Base-by-base conservation (phyloP, 2,888 invertebrate species). In the Hyppa rectilinea region DNA sequence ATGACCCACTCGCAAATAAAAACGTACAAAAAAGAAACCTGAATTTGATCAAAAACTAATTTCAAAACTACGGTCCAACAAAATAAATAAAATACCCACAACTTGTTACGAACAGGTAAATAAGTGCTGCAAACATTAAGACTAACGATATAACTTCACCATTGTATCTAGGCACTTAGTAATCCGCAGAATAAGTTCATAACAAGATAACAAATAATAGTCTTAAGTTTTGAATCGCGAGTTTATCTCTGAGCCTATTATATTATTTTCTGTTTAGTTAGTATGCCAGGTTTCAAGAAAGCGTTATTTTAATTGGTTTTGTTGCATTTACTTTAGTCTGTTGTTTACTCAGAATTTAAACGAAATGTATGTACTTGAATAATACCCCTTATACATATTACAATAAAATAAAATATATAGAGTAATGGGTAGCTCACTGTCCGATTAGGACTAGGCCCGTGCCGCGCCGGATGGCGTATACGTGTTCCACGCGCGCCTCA, bases 111-210 rank as follows among this genome's bases (percentile, higher is more conserved):
- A 77, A 45, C 78, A 50, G 70, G 61, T 26, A 56, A 56, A 70
- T 56, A 60, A 60, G 43, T 70, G 14, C 4, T 62, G n/a, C 12
- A 45, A 77, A 70, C 71, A 58, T 77, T 60, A 53, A 50, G 49
- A 70, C 55, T 77, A 70, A 77, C 71, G 56, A 58, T 26, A 50
- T 17, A 75, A 75, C 75, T 75, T 75, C 1, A 0, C 50, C 71
- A 62, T 78, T 78, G 71, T 75, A 47, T 38, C 47, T 26, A 20
- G 23, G 71, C 45, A 74, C 53, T 74, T 29, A 49, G 78, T 45
- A 77, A 74, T 70, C 78, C 60, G 14, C 45, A 52, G 78, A 55
- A 77, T 50, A 75, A 75, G 45, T 75, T 75, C 34, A 12, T 50
- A 77, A 78, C 55, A 56, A 62, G 78, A 70, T 77, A 70, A 68